Evolutionary conservation across 2,888 invertebrate genomes (phyloP).

Genomic region (Apamea monoglypha): DNA sequence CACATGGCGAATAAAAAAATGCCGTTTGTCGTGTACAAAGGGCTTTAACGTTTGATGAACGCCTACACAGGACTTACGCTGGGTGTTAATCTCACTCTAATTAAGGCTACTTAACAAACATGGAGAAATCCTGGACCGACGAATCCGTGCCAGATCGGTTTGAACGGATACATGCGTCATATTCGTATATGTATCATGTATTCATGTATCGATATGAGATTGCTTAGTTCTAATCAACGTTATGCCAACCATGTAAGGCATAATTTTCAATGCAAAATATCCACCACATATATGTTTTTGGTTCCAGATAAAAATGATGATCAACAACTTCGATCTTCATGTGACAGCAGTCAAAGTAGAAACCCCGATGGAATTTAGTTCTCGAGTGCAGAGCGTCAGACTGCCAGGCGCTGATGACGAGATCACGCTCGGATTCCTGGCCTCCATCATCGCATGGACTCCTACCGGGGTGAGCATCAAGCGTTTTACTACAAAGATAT

Average conservation of each 20-base stretch:
- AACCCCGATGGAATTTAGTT: constrained; percentile 73
- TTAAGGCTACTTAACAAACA: background rate
- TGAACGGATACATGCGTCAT: background rate
- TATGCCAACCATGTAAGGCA: too few relatives aligned
- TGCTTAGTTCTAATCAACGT: background rate
- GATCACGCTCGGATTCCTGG: constrained; percentile 78
- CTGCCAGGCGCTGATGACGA: constrained; percentile 79
- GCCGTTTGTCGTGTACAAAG: background rate
- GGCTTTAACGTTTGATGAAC: background rate
- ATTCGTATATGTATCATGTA: too few relatives aligned
- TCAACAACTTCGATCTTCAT: constrained; percentile 85
- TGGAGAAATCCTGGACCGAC: too few relatives aligned
- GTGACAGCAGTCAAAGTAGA: constrained; percentile 81
- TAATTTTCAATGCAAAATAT: background rate
- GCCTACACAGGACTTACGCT: background rate
- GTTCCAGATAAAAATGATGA: constrained; percentile 82
- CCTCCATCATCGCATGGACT: constrained; percentile 85
- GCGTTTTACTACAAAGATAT: background rate
- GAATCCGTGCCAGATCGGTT: background rate
- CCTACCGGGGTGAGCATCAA: constrained; percentile 80
- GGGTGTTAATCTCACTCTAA: background rate
- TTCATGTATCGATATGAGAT: too few relatives aligned
- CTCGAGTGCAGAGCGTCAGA: constrained; percentile 73
- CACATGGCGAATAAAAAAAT: too few relatives aligned
- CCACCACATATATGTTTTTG: background rate